Base-by-base conservation (phyloP, 2,797 vertebrate genomes). In the Harpagifer antarcticus region DNA sequence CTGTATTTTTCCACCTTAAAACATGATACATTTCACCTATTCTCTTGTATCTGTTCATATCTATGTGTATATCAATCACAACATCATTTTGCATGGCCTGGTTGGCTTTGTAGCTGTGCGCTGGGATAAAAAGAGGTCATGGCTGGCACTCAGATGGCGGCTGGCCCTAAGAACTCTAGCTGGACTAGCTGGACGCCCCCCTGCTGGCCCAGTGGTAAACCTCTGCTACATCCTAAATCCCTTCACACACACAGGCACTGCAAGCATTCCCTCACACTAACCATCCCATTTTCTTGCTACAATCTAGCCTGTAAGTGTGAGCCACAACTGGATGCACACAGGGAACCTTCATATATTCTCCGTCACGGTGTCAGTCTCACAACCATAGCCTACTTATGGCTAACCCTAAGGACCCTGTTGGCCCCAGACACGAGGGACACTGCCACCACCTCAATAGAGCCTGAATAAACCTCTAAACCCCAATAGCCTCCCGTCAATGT, bases 71-170 rank as follows among this genome's bases (percentile, higher is more conserved):
- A 67, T 61, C 79, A 81, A 86, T 81, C 89, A 84, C 75, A 79
- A 85, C 74, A 58, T 78, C 68, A 56, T 68, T 68, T 85, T n/a
- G 17, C 20, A 27, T 91, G 90, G 82, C 88, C 89, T 74, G 86
- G 71, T 90, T 91, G 91, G 87, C 82, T 87, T 85, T 87, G 73
- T 75, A 42, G 82, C 65, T 31, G 66, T 74, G 72, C 16, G 3
- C 80, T 19, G 67, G 66, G 55, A 84, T 83, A 91, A 92, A 37
- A 92, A 72, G 86, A 89, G 91, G 91, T 91, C 90, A 93, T 89
- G 89, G 84, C 88, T 55, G 66, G 58, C 53, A 17, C 59, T 91
- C 92, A 93, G 76, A 89, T 90, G 87, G 91, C 82, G 37, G 23
- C 44, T 14, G 0, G 78, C 79, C 83, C 81, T 86, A 68, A 90